Evolutionary conservation across 1,140 invertebrate species (phyloP).

Genomic region (Aphidius ervi): DNA sequence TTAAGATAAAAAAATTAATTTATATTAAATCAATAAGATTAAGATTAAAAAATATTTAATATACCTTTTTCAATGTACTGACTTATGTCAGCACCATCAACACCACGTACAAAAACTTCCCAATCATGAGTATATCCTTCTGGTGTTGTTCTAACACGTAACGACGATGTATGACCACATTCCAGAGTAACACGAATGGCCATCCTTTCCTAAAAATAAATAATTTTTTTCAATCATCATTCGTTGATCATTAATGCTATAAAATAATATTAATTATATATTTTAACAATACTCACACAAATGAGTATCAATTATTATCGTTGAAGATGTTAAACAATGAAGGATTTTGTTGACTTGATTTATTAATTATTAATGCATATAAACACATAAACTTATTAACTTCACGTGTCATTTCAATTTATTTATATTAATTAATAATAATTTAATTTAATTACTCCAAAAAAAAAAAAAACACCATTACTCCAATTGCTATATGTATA

Average conservation of each 20-base stretch:
- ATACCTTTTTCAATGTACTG: conserved; percentile 83
- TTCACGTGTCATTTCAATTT: conserved; percentile 12
- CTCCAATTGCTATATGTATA: neutral
- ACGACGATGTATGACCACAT: conserved; percentile 82
- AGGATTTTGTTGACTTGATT: conserved; percentile 5
- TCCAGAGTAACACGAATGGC: conserved; percentile 83
- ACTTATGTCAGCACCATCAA: conserved; percentile 79
- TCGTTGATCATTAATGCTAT: neutral
- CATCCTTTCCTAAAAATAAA: conserved; percentile 52
- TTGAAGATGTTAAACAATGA: conserved; percentile 1
- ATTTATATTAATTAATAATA: neutral
- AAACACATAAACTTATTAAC: neutral
- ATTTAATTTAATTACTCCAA: conserved; percentile 2
- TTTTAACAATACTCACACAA: neutral
- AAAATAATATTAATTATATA: too few species aligned
- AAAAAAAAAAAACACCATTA: neutral
- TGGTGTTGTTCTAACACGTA: conserved; percentile 72
- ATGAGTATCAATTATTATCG: too few species aligned
- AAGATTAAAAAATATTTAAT: too few species aligned
- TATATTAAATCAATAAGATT: too few species aligned
- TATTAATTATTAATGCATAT: neutral
- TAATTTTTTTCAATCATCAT: neutral
- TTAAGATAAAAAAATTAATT: neutral
- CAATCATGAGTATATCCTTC: conserved; percentile 96
- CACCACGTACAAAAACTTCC: conserved; percentile 91